Percentiles rank a stretch among this genome's conserved stretches.
phyloP scores from a whole-genome alignment of 1,140 invertebrate genomes.

The Sarcophaga bullata region DNA sequence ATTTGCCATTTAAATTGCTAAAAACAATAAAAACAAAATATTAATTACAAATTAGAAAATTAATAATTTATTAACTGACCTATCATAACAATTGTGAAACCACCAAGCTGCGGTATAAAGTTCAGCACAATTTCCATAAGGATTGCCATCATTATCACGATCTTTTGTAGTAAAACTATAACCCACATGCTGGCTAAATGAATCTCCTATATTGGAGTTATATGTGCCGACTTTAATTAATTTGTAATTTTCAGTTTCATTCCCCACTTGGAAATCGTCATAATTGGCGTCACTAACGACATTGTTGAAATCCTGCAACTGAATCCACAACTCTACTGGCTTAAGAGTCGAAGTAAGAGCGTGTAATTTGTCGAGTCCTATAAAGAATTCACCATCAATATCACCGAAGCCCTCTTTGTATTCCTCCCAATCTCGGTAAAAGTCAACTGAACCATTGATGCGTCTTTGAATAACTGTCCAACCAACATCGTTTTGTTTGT shows the following conservation, averaged over 20 bases:
- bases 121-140: conserved; percentile 72
- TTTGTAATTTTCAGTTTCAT: conserved; percentile 72
- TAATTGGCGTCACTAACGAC: conserved; percentile 71
- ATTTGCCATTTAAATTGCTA: no score
- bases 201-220: conserved; percentile 73
- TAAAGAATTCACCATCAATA: no score
- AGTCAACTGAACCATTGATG: no score
- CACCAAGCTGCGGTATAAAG: conserved; percentile 72
- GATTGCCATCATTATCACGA: conserved; percentile 74
- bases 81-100: conserved; percentile 66
- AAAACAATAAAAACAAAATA: no score
- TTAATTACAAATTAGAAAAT: no score
- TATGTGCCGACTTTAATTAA: conserved; percentile 73
- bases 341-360: no score
- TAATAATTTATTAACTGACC: conserved; percentile 14
- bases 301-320: conserved; percentile 63
- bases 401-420: no score
- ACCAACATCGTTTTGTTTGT: no score
- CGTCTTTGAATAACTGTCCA: no score
- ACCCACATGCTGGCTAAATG: conserved; percentile 73
- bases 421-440: no score
- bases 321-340: no score
- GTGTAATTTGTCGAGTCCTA: no score
- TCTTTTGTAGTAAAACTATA: conserved; percentile 77
- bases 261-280: conserved; percentile 70